Conservation (phyloP, 2,888 invertebrate genomes). For the Ophonus ardosiacus region DNA sequence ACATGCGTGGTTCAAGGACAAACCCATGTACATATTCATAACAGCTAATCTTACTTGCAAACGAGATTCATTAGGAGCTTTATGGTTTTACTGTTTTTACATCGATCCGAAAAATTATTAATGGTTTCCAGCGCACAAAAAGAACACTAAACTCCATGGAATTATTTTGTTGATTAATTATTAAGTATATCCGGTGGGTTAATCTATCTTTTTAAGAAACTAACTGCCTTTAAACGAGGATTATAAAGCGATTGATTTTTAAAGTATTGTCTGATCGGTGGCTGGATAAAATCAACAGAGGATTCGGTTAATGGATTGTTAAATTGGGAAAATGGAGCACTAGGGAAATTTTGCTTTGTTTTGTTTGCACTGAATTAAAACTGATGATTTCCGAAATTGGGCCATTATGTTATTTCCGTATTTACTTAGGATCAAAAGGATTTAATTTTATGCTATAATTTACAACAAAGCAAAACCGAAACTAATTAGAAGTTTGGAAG, state of each 20-base stretch:
- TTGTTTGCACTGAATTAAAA: not conserved
- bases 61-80: conserved; percentile 23
- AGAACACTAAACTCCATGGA: conserved; percentile 4
- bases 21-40: conserved; percentile 4
- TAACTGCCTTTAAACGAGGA: conserved; percentile 3
- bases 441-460: not conserved
- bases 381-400: not conserved
- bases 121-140: not conserved
- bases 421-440: not conserved
- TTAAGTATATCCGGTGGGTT: not conserved
- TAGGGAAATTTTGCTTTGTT: not conserved
- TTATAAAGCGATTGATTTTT: conserved; percentile 30
- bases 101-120: conserved; percentile 25
- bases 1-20: conserved; percentile 23
- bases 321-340: not conserved
- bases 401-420: not conserved
- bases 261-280: not conserved
- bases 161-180: conserved; percentile 22
- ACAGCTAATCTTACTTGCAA: conserved; percentile 45
- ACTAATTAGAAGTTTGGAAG: no score
- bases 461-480: not conserved
- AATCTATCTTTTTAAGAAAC: not conserved
- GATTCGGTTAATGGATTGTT: not conserved
- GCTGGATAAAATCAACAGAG: conserved; percentile 3
- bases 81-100: conserved; percentile 44